A percentile compares a stretch with the other conserved stretches of the same genome.
phyloP scores from a whole-genome alignment of 2,113 vertebrate species.

The Festucalex cinctus region DNA sequence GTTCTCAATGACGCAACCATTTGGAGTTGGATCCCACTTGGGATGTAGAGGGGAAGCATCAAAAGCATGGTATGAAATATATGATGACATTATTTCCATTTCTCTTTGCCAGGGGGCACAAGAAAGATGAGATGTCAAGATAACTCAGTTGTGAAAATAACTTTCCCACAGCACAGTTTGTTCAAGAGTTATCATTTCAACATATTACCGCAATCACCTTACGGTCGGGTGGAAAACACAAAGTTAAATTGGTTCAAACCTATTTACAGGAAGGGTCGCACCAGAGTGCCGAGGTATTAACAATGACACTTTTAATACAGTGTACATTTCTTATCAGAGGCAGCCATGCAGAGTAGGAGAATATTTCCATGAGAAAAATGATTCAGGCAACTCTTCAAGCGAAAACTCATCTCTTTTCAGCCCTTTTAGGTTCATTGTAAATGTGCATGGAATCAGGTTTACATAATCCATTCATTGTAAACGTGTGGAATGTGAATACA shows the following conservation, averaged over 20 bases:
- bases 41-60: neutral
- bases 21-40: neutral
- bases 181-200: neutral
- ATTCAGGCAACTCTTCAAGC: neutral
- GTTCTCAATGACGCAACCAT: neutral
- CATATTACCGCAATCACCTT: neutral
- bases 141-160: neutral
- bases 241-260: neutral
- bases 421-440: neutral
- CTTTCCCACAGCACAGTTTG: neutral
- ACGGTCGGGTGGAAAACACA: neutral
- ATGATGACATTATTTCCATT: neutral
- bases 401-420: neutral
- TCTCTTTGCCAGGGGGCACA: neutral
- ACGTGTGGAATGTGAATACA: neutral
- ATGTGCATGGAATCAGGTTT: neutral
- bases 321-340: constrained; percentile 2
- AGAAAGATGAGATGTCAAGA: neutral
- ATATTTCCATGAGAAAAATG: constrained; percentile 7
- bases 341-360: neutral
- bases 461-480: constrained; percentile 3
- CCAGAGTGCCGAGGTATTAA: neutral
- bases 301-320: neutral
- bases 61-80: neutral
- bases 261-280: neutral